Evolutionary conservation across 2,113 vertebrate genomes (phyloP), one percentile per base, ranked within the genome.

Genomic region (Mormyrus iriodes): DNA sequence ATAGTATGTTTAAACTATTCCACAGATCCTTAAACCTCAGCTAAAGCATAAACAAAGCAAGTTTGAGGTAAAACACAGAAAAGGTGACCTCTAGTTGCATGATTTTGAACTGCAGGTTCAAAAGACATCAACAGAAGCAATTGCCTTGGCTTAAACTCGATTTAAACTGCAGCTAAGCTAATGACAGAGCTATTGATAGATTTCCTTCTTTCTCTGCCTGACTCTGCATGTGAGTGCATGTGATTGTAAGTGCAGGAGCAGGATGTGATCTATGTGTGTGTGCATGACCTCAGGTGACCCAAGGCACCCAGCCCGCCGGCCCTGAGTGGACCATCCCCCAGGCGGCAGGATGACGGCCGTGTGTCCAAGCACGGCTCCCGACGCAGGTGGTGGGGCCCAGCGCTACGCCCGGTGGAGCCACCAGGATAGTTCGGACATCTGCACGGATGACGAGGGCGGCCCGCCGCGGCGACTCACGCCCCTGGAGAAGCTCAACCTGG

Each of bases 341-440:
- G 95, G 92, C 92, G 88, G 92, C 95, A 97, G 95, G 92, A 99
- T 99, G 98, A 98, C 97, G 39, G 97, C 97, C 4, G 96, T 97
- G 91, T 96, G 93, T 88, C 93, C 93, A 61, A 93, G 95, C 89
- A 97, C 97, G 93, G 92, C 92, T 90, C 9, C 87, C 4, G 15
- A 48, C 4, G 44, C 42, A 12, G 42, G 24, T 0, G 87, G 21
- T 2, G 44, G 92, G 79, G 95, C 90, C 88, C 91, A 95, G 52
- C 95, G 92, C 84, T 94, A 92, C 49, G 88, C 92, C 89, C 93
- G 93, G 90, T 97, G 97, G 97, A 95, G 95, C 85, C 95, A 92
- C 0, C 96, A 96, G 84, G 97, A 98, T 93, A 98, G 97, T 3
- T 92, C 93, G 0, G 97, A 97, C 91, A 96, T 95, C 93, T 93